Percentiles rank a stretch among this genome's conserved stretches.
phyloP scores from a whole-genome alignment of 2,113 vertebrate genomes.

The Oryzias javanicus region DNA sequence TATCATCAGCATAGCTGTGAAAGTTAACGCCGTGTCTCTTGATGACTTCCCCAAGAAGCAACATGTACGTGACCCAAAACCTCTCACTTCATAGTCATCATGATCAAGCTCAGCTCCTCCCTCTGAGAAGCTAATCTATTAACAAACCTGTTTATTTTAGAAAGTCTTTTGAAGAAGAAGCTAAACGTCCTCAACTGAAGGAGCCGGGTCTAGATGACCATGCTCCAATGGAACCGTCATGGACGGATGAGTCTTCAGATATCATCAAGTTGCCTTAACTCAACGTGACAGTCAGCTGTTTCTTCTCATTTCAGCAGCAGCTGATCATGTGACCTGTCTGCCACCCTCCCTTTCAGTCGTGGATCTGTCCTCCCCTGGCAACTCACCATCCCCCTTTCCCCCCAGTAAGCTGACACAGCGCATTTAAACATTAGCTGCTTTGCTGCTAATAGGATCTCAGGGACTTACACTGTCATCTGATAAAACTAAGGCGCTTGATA shows the following conservation, averaged over 20 bases:
- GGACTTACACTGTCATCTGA: constrained; percentile 89
- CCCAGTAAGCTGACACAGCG: constrained; percentile 89
- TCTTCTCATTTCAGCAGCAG: constrained; percentile 17
- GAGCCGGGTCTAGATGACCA: no score
- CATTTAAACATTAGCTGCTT: constrained; percentile 88
- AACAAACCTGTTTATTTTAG: no score
- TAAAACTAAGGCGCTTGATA: constrained; percentile 89
- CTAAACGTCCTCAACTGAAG: no score
- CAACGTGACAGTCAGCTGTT: constrained; percentile 2
- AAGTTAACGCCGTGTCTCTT: no score
- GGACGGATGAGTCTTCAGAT: neutral
- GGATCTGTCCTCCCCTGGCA: constrained; percentile 47
- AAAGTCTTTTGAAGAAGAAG: no score
- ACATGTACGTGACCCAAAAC: no score
- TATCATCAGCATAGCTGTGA: no score
- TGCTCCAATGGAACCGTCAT: no score
- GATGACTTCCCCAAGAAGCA: no score
- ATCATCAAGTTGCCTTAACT: neutral
- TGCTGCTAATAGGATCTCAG: constrained; percentile 88
- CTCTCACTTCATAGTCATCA: no score
- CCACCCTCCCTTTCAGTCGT: constrained; percentile 54
- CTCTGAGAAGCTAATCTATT: no score
- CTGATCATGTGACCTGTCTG: constrained; percentile 29
- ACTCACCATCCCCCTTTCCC: constrained; percentile 69
- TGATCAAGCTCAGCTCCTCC: no score